Conservation (phyloP, 2,113 vertebrate species). For the Dendropsophus ebraccatus region DNA sequence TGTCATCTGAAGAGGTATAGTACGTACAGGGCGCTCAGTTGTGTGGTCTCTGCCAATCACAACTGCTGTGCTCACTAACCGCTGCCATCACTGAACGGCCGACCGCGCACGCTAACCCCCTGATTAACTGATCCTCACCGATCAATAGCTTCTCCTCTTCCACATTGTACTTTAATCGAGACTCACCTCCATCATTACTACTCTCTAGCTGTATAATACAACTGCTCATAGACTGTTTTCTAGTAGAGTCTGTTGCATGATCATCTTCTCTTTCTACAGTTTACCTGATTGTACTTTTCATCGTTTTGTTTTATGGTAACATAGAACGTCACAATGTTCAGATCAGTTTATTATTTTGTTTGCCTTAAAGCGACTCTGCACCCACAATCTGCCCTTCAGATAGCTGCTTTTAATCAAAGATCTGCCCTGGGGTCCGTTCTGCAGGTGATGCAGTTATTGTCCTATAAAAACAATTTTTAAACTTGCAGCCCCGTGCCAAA, state of each 20-base stretch:
- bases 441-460: no score
- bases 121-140: conserved; percentile 58
- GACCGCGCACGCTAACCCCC: conserved; percentile 59
- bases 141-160: conserved; percentile 41
- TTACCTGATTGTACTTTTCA: background rate
- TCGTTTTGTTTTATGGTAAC: background rate
- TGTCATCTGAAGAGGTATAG: conserved; percentile 96
- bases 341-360: background rate
- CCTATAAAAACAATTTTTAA: no score
- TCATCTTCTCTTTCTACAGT: background rate
- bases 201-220: conserved; percentile 5
- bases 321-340: background rate
- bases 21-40: conserved; percentile 73
- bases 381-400: no score
- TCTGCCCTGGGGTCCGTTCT: no score
- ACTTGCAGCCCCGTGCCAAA: no score
- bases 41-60: conserved; percentile 65
- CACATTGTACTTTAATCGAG: background rate
- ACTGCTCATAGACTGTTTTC: background rate
- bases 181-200: background rate
- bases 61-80: conserved; percentile 69
- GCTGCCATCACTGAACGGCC: conserved; percentile 61
- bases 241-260: background rate
- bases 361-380: no score
- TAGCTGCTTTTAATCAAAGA: no score